phyloP scores from a whole-genome alignment of 1,140 invertebrate species.

The Bacillus rossius region DNA sequence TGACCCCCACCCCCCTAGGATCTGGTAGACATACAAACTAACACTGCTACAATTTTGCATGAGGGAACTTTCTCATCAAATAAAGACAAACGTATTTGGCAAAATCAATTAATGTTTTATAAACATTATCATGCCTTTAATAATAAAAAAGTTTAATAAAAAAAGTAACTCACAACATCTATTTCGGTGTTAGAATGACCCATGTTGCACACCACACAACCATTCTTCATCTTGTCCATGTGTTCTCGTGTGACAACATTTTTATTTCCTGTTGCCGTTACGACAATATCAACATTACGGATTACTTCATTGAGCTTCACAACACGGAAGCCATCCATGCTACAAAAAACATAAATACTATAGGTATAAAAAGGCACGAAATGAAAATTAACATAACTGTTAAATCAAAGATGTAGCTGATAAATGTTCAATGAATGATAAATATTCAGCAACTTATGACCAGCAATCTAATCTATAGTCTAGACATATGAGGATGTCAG shows the following conservation, averaged over 20 bases:
- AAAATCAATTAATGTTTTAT: background rate
- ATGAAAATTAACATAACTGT: background rate
- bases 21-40: too few relatives aligned
- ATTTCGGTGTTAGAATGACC: slow-evolving; percentile 98
- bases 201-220: slow-evolving; percentile 97
- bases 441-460: background rate
- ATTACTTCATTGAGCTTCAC: slow-evolving; percentile 95
- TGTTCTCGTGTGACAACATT: slow-evolving; percentile 92
- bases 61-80: too few relatives aligned
- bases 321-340: slow-evolving; percentile 96
- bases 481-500: too few relatives aligned
- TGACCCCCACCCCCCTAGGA: too few relatives aligned
- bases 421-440: background rate
- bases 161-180: slow-evolving; percentile 70
- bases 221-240: slow-evolving; percentile 97
- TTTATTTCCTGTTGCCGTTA: slow-evolving; percentile 96
- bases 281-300: slow-evolving; percentile 87
- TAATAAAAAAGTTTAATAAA: background rate
- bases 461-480: background rate
- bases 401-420: background rate
- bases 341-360: slow-evolving; percentile 39
- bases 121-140: background rate
- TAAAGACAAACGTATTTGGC: too few relatives aligned
- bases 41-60: too few relatives aligned
- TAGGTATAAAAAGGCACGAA: background rate